Evolutionary conservation across 2,113 vertebrate species (phyloP).

Genomic region (Takifugu bimaculatus): DNA sequence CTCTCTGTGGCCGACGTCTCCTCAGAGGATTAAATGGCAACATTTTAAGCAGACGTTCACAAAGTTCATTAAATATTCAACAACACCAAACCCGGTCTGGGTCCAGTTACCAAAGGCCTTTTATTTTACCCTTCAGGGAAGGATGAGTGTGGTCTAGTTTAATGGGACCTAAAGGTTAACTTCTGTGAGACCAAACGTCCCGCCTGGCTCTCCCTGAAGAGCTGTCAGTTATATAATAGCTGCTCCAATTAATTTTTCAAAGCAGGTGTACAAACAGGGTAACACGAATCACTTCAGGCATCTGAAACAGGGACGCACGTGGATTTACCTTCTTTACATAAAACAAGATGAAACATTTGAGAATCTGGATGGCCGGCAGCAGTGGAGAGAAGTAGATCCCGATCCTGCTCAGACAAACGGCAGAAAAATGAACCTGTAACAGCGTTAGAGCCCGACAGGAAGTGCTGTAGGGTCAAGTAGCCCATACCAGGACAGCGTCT

Average conservation of each 20-base stretch:
- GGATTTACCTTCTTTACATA: constrained; percentile 87
- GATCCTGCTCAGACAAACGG: constrained; percentile 75
- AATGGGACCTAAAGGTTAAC: constrained; percentile 5
- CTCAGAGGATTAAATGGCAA: constrained; percentile 14
- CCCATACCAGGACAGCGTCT: constrained; percentile 88
- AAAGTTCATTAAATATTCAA: constrained; percentile 47
- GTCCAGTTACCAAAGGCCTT: constrained; percentile 32
- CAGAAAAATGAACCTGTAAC: not conserved
- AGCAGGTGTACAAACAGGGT: constrained; percentile 33
- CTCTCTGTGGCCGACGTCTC: not conserved
- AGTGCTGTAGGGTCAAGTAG: not conserved
- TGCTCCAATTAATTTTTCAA: constrained; percentile 44
- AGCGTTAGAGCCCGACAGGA: not conserved
- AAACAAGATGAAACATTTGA: constrained; percentile 85
- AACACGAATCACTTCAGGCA: constrained; percentile 37
- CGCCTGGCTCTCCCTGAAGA: constrained; percentile 14
- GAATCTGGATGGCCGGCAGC: constrained; percentile 87
- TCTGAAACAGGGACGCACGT: not conserved
- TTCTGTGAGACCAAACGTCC: constrained; percentile 7
- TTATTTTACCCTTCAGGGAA: constrained; percentile 23
- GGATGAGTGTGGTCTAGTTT: constrained; percentile 7
- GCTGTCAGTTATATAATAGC: constrained; percentile 13
- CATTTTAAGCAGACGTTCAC: constrained; percentile 28
- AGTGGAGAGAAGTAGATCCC: constrained; percentile 93
- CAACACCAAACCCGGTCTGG: constrained; percentile 8